Conservation (phyloP, 1,140 invertebrate species). For the Caenorhabditis tropicalis region DNA sequence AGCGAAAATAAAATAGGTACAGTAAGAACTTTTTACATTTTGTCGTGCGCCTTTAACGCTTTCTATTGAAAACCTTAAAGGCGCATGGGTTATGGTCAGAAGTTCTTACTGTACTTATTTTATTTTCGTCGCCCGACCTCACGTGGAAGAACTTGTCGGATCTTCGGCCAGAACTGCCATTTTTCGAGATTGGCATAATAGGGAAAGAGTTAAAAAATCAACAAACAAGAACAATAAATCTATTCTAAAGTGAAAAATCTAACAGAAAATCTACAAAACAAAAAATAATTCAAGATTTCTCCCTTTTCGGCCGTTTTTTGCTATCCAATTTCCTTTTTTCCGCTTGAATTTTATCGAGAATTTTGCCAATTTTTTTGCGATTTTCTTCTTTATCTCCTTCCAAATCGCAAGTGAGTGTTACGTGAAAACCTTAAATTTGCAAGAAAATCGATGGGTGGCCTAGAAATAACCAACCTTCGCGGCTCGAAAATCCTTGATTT, state of each 20-base stretch:
- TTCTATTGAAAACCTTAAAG: too few species aligned
- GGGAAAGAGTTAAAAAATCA: not conserved
- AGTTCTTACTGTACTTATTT: too few species aligned
- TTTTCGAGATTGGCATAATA: not conserved
- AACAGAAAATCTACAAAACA: not conserved
- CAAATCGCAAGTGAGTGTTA: slow-evolving; percentile 46
- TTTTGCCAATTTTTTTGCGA: slow-evolving; percentile 38
- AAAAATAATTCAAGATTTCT: not conserved
- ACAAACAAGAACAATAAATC: not conserved
- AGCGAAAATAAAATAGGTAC: too few species aligned
- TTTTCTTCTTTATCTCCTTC: slow-evolving; percentile 45
- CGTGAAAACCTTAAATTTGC: slow-evolving; percentile 53
- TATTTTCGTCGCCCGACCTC: too few species aligned
- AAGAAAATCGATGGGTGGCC: not conserved
- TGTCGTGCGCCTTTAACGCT: too few species aligned
- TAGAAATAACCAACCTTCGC: slow-evolving; percentile 33
- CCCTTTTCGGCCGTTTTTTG: not conserved
- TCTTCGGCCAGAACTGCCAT: too few species aligned
- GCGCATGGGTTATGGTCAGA: too few species aligned
- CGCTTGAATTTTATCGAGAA: slow-evolving; percentile 16
- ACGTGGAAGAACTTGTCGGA: too few species aligned
- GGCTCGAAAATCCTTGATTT: not conserved
- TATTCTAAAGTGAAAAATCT: not conserved
- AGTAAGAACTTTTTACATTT: too few species aligned
- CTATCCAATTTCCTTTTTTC: not conserved